phyloP scores from a whole-genome alignment of 2,797 vertebrate genomes.

The Limnodromus scolopaceus region DNA sequence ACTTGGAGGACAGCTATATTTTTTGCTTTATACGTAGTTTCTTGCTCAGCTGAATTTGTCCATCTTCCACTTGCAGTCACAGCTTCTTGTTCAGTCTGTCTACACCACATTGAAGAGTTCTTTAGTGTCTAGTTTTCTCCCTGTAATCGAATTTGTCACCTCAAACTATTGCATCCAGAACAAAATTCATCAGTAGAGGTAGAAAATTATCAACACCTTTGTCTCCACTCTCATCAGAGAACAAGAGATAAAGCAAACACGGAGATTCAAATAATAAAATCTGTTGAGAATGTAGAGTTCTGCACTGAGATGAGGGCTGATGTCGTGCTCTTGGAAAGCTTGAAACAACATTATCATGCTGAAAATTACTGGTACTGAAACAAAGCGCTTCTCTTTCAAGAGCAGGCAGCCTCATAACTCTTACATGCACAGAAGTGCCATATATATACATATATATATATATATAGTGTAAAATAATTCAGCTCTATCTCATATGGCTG shows the following conservation, averaged over 20 bases:
- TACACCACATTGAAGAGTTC: background rate
- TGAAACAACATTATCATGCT: background rate
- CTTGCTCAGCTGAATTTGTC: background rate
- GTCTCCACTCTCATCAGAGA: background rate
- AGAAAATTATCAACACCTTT: background rate
- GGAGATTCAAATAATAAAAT: background rate
- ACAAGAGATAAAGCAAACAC: background rate
- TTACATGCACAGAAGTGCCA: background rate
- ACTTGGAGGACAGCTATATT: background rate
- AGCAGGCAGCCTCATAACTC: fast-evolving
- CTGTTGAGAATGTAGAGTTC: background rate
- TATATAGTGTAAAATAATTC: constrained; percentile 4
- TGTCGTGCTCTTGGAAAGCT: background rate
- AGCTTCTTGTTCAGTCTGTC: background rate
- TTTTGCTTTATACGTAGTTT: background rate
- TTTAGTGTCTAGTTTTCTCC: background rate
- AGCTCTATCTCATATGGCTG: constrained; percentile 15
- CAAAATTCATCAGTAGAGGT: background rate
- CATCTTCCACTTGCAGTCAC: background rate
- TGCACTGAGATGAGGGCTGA: background rate
- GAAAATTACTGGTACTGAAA: background rate
- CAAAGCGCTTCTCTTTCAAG: background rate
- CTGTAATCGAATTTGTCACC: background rate
- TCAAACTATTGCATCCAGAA: background rate
- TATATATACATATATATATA: background rate